These are phyloP conservation scores for Scatophagus argus DNA, from an alignment of 2,113 vertebrate species.

Conservation along the genomic window DNA sequence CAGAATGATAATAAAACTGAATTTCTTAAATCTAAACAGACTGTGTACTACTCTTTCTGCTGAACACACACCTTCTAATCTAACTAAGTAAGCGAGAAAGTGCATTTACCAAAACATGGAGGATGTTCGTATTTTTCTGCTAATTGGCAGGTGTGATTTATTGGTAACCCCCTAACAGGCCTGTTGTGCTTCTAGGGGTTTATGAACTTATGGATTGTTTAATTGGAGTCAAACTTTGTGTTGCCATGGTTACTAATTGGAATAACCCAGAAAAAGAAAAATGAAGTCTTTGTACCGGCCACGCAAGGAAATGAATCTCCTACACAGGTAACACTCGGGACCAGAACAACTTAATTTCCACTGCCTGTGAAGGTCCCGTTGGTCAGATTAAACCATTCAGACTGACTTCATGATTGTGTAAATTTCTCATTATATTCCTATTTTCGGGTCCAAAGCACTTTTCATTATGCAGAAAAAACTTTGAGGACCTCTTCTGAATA, in stretches of 20 bases:
- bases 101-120: neutral
- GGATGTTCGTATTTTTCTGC: neutral
- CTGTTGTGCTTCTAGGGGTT: neutral
- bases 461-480: neutral
- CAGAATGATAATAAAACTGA: neutral
- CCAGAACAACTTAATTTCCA: neutral
- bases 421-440: conserved; percentile 2
- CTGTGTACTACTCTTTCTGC: neutral
- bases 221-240: conserved; percentile 21
- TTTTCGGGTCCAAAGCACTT: neutral
- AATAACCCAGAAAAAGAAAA: neutral
- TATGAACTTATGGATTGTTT: neutral
- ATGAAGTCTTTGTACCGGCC: neutral
- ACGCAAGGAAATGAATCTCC: neutral
- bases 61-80: neutral
- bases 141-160: neutral
- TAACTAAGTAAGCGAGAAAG: neutral
- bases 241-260: conserved; percentile 3
- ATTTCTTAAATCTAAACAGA: neutral
- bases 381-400: neutral
- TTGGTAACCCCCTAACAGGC: neutral
- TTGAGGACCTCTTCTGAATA: neutral
- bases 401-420: neutral
- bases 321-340: neutral
- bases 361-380: neutral